These are phyloP conservation scores for Muscicapa comitata DNA, from an alignment of 2,797 vertebrate genomes.

Conservation along the genomic window DNA sequence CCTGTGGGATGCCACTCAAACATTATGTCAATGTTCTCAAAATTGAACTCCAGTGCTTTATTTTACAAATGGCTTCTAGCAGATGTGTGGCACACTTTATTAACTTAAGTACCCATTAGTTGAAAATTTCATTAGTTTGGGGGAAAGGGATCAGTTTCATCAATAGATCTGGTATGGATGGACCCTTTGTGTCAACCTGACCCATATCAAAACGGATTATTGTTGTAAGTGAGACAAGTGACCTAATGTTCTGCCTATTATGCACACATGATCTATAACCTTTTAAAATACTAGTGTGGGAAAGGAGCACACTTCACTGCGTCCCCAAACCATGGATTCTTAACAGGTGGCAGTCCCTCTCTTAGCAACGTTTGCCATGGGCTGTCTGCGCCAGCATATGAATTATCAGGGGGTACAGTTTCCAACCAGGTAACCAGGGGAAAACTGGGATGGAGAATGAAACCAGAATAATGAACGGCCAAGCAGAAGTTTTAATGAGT, in stretches of 20 bases:
- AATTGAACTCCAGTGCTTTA: conserved; percentile 77
- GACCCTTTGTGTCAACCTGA: conserved; percentile 83
- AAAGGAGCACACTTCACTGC: conserved; percentile 80
- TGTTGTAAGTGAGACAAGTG: conserved; percentile 87
- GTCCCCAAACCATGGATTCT: conserved; percentile 78
- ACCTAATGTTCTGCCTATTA: conserved; percentile 85
- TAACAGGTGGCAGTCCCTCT: conserved; percentile 81
- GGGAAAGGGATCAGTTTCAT: conserved; percentile 80
- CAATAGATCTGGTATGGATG: conserved; percentile 81
- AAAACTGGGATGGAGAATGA: conserved; percentile 72
- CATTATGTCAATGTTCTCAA: conserved; percentile 79
- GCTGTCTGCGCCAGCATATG: conserved; percentile 72
- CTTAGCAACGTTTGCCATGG: conserved; percentile 86
- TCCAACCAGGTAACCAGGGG: conserved; percentile 81
- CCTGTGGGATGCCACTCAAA: conserved; percentile 77
- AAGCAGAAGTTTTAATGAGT: conserved; percentile 53
- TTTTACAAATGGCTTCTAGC: conserved; percentile 77
- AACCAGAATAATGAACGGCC: conserved; percentile 67
- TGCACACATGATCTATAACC: conserved; percentile 86
- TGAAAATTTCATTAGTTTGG: conserved; percentile 88
- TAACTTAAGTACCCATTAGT: conserved; percentile 82
- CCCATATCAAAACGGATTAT: conserved; percentile 87
- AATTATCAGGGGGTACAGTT: conserved; percentile 79
- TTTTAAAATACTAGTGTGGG: conserved; percentile 88
- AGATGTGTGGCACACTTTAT: conserved; percentile 87